These are phyloP conservation scores for Andrena cerasifolii DNA, from an alignment of 1,140 invertebrate species.

Conservation along the genomic window DNA sequence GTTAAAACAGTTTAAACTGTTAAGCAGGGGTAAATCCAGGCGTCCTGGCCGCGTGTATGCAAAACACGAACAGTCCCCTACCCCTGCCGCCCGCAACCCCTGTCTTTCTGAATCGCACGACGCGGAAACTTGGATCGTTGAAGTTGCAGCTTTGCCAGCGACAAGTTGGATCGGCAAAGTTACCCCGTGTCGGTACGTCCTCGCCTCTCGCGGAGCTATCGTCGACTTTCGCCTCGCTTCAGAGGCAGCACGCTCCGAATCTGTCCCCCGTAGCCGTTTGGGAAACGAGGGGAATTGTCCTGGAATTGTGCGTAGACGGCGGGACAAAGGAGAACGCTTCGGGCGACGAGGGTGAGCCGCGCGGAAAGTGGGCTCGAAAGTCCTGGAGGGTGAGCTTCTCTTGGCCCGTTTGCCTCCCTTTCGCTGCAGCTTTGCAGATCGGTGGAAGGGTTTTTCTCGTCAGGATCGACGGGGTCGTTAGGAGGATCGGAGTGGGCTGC, in stretches of 20 bases:
- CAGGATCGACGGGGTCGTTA: too few relatives aligned
- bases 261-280: conserved; percentile 25
- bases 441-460: too few relatives aligned
- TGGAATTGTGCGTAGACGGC: conserved; percentile 25
- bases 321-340: conserved; percentile 28
- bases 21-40: conserved; percentile 36
- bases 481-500: too few relatives aligned
- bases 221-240: conserved; percentile 31
- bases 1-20: conserved; percentile 36
- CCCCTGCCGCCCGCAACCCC: not conserved
- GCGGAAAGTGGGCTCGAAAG: conserved; percentile 21
- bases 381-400: not conserved
- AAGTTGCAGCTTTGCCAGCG: conserved; percentile 55
- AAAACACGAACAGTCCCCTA: conserved; percentile 19
- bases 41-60: conserved; percentile 3
- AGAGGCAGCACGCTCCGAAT: conserved; percentile 44
- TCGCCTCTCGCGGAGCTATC: conserved; percentile 26
- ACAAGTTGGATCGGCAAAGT: conserved; percentile 62
- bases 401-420: not conserved
- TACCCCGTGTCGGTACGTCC: conserved; percentile 20
- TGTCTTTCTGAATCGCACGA: conserved; percentile 24
- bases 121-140: conserved; percentile 49
- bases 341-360: conserved; percentile 1
- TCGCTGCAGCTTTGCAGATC: too few relatives aligned
- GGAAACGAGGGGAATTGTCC: conserved; percentile 48